Conservation (phyloP, 2,888 invertebrate species). For the Scaeva pyrastri region DNA sequence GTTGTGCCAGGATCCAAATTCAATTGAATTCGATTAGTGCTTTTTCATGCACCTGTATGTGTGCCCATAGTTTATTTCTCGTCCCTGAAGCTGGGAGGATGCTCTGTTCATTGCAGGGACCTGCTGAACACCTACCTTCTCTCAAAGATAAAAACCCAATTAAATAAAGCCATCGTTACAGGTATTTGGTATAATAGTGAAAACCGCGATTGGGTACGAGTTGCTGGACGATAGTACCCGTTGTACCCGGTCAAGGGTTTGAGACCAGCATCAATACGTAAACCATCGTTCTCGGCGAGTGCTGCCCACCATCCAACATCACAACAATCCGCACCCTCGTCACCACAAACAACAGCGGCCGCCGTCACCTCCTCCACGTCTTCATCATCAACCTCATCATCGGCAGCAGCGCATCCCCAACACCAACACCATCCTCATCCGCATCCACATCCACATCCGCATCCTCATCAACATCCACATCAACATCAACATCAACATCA, state of each 20-base stretch:
- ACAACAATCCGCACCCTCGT: conserved; percentile 80
- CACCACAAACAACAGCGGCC: conserved; percentile 72
- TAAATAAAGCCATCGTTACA: conserved; percentile 77
- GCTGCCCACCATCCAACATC: conserved; percentile 79
- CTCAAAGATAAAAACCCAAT: conserved; percentile 65
- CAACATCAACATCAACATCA: conserved; percentile 68
- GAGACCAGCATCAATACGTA: conserved; percentile 83
- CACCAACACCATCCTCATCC: too few relatives aligned
- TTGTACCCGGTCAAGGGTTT: conserved; percentile 84
- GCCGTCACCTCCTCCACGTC: conserved; percentile 53
- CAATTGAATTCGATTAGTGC: conserved; percentile 56
- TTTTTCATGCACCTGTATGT: conserved; percentile 18
- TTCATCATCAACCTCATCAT: conserved; percentile 65
- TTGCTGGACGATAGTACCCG: conserved; percentile 84
- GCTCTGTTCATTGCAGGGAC: neutral
- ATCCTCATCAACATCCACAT: conserved; percentile 61
- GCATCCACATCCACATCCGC: conserved; percentile 50
- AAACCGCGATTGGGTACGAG: conserved; percentile 84
- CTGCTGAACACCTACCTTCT: neutral
- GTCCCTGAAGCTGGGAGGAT: neutral
- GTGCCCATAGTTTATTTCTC: neutral
- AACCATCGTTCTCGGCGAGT: conserved; percentile 81
- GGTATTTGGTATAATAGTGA: conserved; percentile 84
- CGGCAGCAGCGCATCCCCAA: conserved; percentile 66
- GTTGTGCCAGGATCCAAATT: conserved; percentile 30